Conservation (phyloP, 2,888 invertebrate genomes). For the Eugnorisma glareosa region DNA sequence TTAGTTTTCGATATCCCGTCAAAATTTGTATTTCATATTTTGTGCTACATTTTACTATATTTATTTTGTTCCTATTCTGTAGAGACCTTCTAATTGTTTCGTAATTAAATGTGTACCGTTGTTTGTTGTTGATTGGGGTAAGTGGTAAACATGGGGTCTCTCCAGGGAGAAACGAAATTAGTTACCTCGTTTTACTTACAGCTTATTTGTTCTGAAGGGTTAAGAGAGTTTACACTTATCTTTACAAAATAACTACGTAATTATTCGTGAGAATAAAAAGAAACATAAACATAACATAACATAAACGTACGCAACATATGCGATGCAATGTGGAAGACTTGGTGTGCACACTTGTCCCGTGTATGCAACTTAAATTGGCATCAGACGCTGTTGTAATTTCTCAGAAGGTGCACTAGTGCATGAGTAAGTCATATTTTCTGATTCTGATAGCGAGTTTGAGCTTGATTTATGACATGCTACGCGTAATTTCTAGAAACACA, state of each 20-base stretch:
- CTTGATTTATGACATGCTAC: too few relatives aligned
- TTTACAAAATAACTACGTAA: not conserved
- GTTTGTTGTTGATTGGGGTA: conserved; percentile 35
- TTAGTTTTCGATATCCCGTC: conserved; percentile 55
- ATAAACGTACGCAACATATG: too few relatives aligned
- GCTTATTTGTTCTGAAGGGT: conserved; percentile 4
- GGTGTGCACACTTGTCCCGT: too few relatives aligned
- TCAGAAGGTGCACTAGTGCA: too few relatives aligned
- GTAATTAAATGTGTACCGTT: conserved; percentile 48
- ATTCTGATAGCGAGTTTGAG: too few relatives aligned
- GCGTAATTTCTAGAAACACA: too few relatives aligned
- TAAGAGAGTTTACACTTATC: not conserved
- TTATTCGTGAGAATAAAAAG: not conserved
- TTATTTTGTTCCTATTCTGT: conserved; percentile 30
- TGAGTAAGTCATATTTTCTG: too few relatives aligned
- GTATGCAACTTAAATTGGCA: too few relatives aligned
- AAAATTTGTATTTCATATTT: conserved; percentile 53
- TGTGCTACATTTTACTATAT: conserved; percentile 27
- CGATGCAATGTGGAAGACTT: too few relatives aligned
- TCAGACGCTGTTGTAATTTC: too few relatives aligned
- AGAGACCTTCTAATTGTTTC: conserved; percentile 39
- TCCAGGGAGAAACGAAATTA: conserved; percentile 46
- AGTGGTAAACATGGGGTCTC: conserved; percentile 32
- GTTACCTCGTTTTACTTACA: conserved; percentile 20
- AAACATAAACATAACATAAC: too few relatives aligned